These are phyloP conservation scores for Sebastes taczanowskii DNA, from an alignment of 2,797 vertebrate genomes.

Conservation along the genomic window DNA sequence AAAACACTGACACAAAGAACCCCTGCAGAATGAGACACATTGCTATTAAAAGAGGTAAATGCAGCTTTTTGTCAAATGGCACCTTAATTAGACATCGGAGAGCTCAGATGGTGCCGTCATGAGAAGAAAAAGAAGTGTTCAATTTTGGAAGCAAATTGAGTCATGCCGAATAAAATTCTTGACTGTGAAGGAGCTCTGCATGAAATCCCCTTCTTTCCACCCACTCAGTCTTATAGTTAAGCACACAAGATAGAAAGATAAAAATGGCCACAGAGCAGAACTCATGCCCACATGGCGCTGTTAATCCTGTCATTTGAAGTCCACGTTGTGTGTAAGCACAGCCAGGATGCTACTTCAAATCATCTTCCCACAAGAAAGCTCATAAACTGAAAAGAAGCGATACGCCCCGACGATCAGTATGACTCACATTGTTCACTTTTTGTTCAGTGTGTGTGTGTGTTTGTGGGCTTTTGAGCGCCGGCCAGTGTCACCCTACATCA, in stretches of 20 bases:
- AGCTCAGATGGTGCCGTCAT: not conserved
- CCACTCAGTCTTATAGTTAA: conserved; percentile 8
- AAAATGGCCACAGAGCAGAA: conserved; percentile 18
- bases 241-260: not conserved
- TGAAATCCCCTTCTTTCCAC: not conserved
- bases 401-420: not conserved
- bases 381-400: conserved; percentile 12
- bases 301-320: conserved; percentile 46
- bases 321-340: conserved; percentile 4
- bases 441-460: not conserved
- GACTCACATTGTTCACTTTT: not conserved
- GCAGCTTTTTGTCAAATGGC: not conserved
- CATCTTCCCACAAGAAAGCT: conserved; percentile 36
- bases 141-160: not conserved
- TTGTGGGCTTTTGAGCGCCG: not conserved
- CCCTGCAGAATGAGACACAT: conserved; percentile 76
- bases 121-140: not conserved
- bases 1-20: conserved; percentile 99
- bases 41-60: conserved; percentile 18
- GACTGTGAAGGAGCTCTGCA: not conserved
- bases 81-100: conserved; percentile 5
- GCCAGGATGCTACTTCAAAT: conserved; percentile 45
- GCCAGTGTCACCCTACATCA: not conserved
- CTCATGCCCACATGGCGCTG: conserved; percentile 37
- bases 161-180: not conserved